These are phyloP conservation scores for Protosalanx chinensis DNA, from an alignment of 2,797 vertebrate species.

Conservation along the genomic window DNA sequence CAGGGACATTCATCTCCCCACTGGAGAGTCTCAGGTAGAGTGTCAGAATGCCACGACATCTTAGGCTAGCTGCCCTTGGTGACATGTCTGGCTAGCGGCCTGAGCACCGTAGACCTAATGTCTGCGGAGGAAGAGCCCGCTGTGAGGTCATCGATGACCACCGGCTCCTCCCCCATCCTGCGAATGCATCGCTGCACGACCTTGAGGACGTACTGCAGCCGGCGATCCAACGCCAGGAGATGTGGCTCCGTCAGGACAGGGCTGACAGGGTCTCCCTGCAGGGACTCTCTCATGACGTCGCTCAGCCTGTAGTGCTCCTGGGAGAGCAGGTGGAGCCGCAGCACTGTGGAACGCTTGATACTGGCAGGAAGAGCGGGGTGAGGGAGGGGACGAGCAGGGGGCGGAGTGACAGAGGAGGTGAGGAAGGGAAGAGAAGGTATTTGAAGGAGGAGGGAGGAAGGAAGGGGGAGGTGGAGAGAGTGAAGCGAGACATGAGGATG, in stretches of 20 bases:
- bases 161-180: conserved; percentile 74
- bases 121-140: conserved; percentile 24
- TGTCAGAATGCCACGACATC: not conserved
- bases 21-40: too few relatives aligned
- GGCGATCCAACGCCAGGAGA: conserved; percentile 86
- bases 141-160: conserved; percentile 72
- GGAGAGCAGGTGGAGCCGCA: conserved; percentile 80
- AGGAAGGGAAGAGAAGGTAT: not conserved
- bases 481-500: too few relatives aligned
- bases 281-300: conserved; percentile 89
- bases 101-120: not conserved
- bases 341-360: conserved; percentile 84
- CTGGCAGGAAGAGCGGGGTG: conserved; percentile 57
- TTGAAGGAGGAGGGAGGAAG: not conserved
- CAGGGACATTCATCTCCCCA: too few relatives aligned
- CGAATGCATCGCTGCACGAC: conserved; percentile 75
- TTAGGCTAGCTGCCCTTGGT: not conserved
- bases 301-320: conserved; percentile 80
- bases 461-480: not conserved
- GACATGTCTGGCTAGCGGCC: not conserved
- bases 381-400: not conserved
- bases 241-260: conserved; percentile 87
- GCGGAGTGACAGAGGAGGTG: not conserved
- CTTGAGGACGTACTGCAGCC: conserved; percentile 78
- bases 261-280: conserved; percentile 75